Evolutionary conservation across 2,113 vertebrate species (phyloP).

Genomic region (Dipodomys stephensi): DNA sequence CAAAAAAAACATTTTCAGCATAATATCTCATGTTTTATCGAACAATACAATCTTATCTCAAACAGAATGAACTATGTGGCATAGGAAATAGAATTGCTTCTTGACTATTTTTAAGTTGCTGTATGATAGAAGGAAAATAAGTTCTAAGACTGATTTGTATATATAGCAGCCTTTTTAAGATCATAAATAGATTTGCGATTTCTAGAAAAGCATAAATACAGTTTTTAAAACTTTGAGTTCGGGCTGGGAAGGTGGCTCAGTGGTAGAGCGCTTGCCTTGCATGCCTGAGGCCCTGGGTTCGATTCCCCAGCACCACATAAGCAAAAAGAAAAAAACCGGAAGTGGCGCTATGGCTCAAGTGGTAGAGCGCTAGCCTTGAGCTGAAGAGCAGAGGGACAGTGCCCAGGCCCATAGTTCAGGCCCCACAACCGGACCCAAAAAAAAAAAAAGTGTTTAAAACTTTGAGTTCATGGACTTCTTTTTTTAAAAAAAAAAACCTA

Average conservation of each 20-base stretch:
- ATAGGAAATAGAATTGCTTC: conserved; percentile 31
- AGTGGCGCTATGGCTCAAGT: no score
- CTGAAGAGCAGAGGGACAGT: no score
- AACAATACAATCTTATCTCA: neutral
- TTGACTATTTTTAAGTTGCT: conserved; percentile 7
- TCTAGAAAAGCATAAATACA: conserved; percentile 1
- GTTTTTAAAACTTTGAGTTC: neutral
- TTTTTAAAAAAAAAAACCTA: neutral
- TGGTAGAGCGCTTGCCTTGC: no score
- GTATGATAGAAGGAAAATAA: neutral
- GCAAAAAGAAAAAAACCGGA: no score
- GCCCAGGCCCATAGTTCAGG: no score
- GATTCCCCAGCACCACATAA: no score
- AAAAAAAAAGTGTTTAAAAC: no score
- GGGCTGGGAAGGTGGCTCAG: no score
- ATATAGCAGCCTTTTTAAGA: neutral
- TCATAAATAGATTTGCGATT: neutral
- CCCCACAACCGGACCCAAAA: no score
- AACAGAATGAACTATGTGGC: neutral
- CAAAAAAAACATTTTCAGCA: conserved; percentile 11
- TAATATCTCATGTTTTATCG: neutral
- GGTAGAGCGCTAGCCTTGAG: no score
- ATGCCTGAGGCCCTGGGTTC: no score
- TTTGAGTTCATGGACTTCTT: no score
- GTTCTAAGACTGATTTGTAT: neutral